A percentile compares a stretch with the other conserved stretches of the same genome.
phyloP scores from a whole-genome alignment of 2,113 vertebrate species.

The Rhinoptilus africanus region DNA sequence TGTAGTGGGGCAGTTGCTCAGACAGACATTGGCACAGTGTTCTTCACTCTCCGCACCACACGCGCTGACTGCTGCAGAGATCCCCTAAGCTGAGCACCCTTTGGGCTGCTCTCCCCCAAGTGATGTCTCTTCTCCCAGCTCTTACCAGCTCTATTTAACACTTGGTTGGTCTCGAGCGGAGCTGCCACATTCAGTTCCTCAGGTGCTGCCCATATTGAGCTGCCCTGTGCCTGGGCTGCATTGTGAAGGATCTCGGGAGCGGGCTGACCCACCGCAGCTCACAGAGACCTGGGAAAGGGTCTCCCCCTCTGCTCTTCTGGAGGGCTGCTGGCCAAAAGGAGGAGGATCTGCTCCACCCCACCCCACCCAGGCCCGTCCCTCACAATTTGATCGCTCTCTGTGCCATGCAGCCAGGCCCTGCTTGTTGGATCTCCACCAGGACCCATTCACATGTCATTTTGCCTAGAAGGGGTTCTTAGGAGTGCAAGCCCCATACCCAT shows the following conservation, averaged over 20 bases:
- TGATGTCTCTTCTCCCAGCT: neutral
- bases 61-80: neutral
- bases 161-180: neutral
- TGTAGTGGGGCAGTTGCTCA: neutral
- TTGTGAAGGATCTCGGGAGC: neutral
- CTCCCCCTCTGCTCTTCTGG: neutral
- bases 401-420: neutral
- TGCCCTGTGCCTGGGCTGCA: neutral
- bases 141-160: neutral
- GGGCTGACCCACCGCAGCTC: neutral
- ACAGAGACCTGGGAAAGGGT: neutral
- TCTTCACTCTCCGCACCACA: rapidly evolving
- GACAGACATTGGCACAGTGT: too few relatives aligned
- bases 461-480: too few relatives aligned
- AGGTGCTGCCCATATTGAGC: neutral
- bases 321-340: neutral
- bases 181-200: neutral
- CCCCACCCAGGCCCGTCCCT: rapidly evolving
- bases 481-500: neutral
- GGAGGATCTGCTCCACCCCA: neutral
- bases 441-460: rapidly evolving
- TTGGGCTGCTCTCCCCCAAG: neutral
- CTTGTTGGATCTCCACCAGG: neutral
- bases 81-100: neutral
- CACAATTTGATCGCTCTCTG: neutral